Percentiles rank a stretch among this genome's conserved stretches.
Evolutionary conservation across 2,113 vertebrate genomes (phyloP).

Genomic region (Ia io): DNA sequence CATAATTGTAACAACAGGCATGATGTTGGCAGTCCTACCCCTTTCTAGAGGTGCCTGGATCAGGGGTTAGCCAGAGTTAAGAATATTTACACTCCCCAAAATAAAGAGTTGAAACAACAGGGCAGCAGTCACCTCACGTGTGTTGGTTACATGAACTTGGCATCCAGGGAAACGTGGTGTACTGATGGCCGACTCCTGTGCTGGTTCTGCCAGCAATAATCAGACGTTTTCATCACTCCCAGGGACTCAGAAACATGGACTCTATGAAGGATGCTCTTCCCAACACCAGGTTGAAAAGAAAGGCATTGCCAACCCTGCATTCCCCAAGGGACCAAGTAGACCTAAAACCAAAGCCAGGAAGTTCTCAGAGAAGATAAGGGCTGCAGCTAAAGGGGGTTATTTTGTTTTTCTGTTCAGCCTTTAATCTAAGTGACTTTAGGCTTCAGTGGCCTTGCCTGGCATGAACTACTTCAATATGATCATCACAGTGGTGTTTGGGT

Average conservation of each 20-base stretch:
- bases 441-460: accelerated
- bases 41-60: constrained; percentile 56
- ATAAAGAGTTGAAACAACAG: constrained; percentile 66
- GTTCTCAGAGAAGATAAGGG: neutral
- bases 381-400: accelerated
- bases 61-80: constrained; percentile 39
- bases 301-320: neutral
- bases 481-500: too few species aligned
- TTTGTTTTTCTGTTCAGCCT: too few species aligned
- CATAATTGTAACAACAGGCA: constrained; percentile 30
- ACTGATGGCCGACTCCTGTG: constrained; percentile 2
- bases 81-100: constrained; percentile 64
- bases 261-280: constrained; percentile 44
- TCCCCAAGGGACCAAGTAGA: neutral
- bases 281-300: constrained; percentile 33
- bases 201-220: constrained; percentile 2
- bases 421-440: neutral
- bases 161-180: constrained; percentile 38
- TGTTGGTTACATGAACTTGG: constrained; percentile 65
- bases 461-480: neutral
- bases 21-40: neutral
- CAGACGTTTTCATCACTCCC: constrained; percentile 60
- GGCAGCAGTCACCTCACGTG: constrained; percentile 52
- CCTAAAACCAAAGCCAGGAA: neutral
- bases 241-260: constrained; percentile 42